Percentiles rank a stretch among this genome's conserved stretches.
These are phyloP conservation scores for Salarias fasciatus DNA, from an alignment of 2,797 vertebrate species.

Conservation along the genomic window DNA sequence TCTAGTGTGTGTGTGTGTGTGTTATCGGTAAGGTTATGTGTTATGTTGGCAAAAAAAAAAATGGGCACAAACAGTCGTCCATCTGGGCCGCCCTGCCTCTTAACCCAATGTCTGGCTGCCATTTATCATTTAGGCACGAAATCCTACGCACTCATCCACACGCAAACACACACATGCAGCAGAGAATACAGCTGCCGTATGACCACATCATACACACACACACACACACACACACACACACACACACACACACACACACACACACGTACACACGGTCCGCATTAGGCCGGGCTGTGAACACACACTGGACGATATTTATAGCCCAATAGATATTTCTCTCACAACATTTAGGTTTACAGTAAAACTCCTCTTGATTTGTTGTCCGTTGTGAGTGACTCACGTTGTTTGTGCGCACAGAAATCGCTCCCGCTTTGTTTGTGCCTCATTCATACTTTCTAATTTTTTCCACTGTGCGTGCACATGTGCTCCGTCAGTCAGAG, in stretches of 20 bases:
- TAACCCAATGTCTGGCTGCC: conserved; percentile 69
- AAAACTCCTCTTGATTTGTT: conserved; percentile 39
- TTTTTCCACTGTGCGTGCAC: conserved; percentile 37
- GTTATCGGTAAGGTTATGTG: conserved; percentile 35
- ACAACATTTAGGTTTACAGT: conserved; percentile 64
- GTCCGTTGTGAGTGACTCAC: conserved; percentile 51
- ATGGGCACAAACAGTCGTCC: conserved; percentile 63
- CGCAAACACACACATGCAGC: conserved; percentile 22
- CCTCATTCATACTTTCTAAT: conserved; percentile 49
- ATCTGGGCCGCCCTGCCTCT: conserved; percentile 71
- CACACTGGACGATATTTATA: conserved; percentile 68
- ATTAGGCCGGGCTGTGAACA: conserved; percentile 72
- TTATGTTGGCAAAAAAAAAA: conserved; percentile 47
- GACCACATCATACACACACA: conserved; percentile 76
- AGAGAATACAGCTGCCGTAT: conserved; percentile 65
- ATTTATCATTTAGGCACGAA: conserved; percentile 69
- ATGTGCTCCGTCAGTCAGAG: conserved; percentile 45
- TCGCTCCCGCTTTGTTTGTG: conserved; percentile 37
- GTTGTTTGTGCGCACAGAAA: conserved; percentile 31
- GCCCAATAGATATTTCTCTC: conserved; percentile 61
- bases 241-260: conserved; percentile 65
- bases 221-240: conserved; percentile 51
- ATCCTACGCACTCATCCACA: conserved; percentile 45
- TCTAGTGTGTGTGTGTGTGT: conserved; percentile 8
- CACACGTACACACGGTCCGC: conserved; percentile 73